These are phyloP conservation scores for Parasteatoda lunata DNA, from an alignment of 2,888 invertebrate species.

Conservation along the genomic window DNA sequence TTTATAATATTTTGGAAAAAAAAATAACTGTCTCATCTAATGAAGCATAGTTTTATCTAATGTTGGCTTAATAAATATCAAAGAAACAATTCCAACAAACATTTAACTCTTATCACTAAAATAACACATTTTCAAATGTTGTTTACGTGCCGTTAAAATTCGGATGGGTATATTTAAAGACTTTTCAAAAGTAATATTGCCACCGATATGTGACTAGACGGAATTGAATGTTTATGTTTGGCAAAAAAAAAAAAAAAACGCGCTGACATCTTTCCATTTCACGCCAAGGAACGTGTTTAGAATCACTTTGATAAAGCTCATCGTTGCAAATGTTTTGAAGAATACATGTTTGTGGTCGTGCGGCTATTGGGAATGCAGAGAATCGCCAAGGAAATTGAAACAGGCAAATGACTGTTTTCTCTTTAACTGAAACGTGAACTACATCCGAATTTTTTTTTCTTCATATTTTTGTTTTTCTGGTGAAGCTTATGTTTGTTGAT, in stretches of 20 bases:
- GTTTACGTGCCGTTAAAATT: constrained; percentile 38
- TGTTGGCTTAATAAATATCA: no score
- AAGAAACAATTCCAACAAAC: no score
- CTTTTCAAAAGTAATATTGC: constrained; percentile 23
- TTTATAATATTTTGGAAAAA: no score
- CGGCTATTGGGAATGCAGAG: background rate
- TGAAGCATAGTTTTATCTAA: no score
- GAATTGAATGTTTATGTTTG: constrained; percentile 22
- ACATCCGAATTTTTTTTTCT: background rate
- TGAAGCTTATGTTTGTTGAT: no score
- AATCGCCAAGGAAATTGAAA: background rate
- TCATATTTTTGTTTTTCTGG: no score
- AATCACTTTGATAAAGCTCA: background rate
- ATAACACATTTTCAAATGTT: background rate
- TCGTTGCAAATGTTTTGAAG: background rate
- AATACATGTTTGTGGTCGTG: background rate
- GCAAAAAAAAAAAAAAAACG: background rate
- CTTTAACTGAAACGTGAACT: background rate
- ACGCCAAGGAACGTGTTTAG: background rate
- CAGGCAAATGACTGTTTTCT: background rate
- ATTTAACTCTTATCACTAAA: no score
- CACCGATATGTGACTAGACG: constrained; percentile 36
- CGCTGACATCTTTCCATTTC: background rate
- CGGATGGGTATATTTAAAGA: constrained; percentile 10
- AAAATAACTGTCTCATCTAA: no score